Evolutionary conservation across 2,113 vertebrate species (phyloP).

Genomic region (Eudorcas thomsonii): DNA sequence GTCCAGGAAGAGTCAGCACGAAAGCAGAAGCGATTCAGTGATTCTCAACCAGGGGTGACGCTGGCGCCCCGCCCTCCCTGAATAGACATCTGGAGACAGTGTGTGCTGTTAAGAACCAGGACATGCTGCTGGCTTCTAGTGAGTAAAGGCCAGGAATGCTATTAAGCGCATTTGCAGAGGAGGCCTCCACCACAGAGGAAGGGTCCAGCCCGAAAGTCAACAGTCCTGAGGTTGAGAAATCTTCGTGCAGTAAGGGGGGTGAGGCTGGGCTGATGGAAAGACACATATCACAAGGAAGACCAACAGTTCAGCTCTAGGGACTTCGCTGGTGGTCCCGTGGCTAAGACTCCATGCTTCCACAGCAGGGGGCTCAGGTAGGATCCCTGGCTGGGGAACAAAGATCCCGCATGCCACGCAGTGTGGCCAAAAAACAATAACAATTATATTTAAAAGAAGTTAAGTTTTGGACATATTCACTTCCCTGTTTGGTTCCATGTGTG

Average conservation of each 20-base stretch:
- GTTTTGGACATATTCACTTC: rapidly evolving
- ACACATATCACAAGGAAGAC: rapidly evolving
- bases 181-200: too few species aligned
- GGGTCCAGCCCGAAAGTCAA: too few species aligned
- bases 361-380: neutral
- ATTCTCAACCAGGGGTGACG: neutral
- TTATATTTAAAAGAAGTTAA: neutral
- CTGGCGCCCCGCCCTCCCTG: rapidly evolving
- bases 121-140: neutral
- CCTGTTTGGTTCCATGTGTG: neutral
- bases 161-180: neutral
- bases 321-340: neutral
- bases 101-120: neutral
- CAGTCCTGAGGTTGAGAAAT: neutral
- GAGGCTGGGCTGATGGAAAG: neutral
- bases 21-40: rapidly evolving
- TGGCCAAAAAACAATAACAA: neutral
- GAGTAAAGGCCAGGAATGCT: neutral
- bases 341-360: neutral
- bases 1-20: too few species aligned
- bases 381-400: neutral
- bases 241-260: too few species aligned
- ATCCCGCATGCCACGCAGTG: neutral
- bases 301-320: neutral
- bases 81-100: neutral